Percentiles rank a stretch among this genome's conserved stretches.
phyloP scores from a whole-genome alignment of 1,140 invertebrate species.

The Drosophila sp. region DNA sequence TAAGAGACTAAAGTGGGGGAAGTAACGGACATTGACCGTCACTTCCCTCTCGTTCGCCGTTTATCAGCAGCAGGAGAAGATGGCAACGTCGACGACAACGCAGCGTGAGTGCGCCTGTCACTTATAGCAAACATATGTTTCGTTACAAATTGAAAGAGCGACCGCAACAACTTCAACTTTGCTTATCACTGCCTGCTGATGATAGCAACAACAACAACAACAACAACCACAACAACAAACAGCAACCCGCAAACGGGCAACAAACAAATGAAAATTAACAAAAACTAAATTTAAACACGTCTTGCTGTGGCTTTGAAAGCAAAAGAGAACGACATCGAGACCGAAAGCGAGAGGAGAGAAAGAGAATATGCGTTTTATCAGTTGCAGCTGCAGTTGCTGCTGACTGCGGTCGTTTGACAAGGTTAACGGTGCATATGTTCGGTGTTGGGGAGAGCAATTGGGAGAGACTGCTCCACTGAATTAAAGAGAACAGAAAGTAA shows the following conservation, averaged over 20 bases:
- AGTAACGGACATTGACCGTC: constrained; percentile 65
- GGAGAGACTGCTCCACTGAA: constrained; percentile 14
- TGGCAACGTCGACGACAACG: constrained; percentile 27
- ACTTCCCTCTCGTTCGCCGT: constrained; percentile 8
- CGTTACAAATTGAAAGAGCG: constrained; percentile 74
- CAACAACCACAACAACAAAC: constrained; percentile 49
- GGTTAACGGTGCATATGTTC: constrained; percentile 40
- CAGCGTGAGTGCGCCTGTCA: constrained; percentile 75
- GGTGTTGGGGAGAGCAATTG: neutral
- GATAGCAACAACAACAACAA: constrained; percentile 48
- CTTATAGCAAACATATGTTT: constrained; percentile 79
- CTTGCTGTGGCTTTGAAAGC: constrained; percentile 59
- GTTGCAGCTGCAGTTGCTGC: constrained; percentile 48
- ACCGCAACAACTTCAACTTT: constrained; percentile 55
- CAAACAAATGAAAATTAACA: constrained; percentile 77
- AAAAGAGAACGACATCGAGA: no score
- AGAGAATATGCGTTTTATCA: constrained; percentile 34
- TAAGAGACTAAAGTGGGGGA: constrained; percentile 9
- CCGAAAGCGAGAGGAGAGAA: neutral
- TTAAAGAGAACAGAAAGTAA: neutral
- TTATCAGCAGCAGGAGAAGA: constrained; percentile 59
- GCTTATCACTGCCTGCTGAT: constrained; percentile 69
- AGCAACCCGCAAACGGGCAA: no score
- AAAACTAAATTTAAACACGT: constrained; percentile 81
- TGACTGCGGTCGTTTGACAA: constrained; percentile 55